A percentile compares a stretch with the other conserved stretches of the same genome.
phyloP scores from a whole-genome alignment of 1,140 invertebrate genomes.

The Dolichoris vasculosae region DNA sequence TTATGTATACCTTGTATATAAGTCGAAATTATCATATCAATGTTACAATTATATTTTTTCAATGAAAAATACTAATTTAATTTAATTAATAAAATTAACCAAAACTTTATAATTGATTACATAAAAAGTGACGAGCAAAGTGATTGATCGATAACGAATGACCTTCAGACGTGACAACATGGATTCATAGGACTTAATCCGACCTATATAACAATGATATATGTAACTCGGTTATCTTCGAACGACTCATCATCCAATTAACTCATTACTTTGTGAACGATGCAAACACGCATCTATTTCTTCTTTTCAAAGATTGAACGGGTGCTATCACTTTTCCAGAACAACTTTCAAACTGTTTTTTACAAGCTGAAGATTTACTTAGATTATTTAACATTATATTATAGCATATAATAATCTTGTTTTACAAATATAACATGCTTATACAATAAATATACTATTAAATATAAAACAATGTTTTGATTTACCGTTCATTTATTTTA shows the following conservation, averaged over 20 bases:
- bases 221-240: conserved; percentile 59
- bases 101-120: not conserved
- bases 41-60: too few relatives aligned
- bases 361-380: not conserved
- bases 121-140: not conserved
- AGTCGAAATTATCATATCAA: too few relatives aligned
- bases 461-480: too few relatives aligned
- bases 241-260: conserved; percentile 60
- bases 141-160: not conserved
- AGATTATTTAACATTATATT: too few relatives aligned
- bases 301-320: not conserved
- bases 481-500: too few relatives aligned
- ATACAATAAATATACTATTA: not conserved
- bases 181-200: conserved; percentile 49
- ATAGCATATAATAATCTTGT: too few relatives aligned
- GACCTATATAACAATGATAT: conserved; percentile 54
- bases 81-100: not conserved
- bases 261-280: conserved; percentile 50
- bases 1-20: too few relatives aligned
- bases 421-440: too few relatives aligned
- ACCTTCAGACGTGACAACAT: conserved; percentile 21
- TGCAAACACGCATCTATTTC: not conserved
- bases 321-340: not conserved
- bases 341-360: not conserved
- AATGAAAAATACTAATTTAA: not conserved